A percentile compares a stretch with the other conserved stretches of the same genome.
Evolutionary conservation across 92 coral and sea anemone genomes (phyloP).

Genomic region (Porites cylindrica): DNA sequence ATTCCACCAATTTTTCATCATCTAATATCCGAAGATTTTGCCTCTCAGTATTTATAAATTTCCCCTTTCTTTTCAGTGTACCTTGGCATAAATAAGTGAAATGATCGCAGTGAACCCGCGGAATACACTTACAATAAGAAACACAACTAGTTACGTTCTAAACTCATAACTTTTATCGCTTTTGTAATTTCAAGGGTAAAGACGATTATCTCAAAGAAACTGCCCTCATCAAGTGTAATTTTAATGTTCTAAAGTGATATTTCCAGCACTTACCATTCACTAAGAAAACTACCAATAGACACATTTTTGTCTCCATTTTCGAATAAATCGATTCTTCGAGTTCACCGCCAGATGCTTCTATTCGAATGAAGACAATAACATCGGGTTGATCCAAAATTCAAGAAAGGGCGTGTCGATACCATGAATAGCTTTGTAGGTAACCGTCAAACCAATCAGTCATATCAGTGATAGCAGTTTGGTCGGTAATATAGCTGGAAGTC

Average conservation of each 20-base stretch:
- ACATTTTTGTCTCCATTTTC: background rate
- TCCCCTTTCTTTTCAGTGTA: too few species aligned
- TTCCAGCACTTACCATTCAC: conserved; percentile 19
- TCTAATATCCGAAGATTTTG: too few species aligned
- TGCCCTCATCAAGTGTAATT: background rate
- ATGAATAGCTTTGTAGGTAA: conserved; percentile 2
- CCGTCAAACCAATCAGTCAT: background rate
- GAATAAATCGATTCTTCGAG: background rate
- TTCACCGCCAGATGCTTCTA: background rate
- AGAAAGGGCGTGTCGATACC: background rate
- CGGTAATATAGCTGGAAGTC: too few species aligned
- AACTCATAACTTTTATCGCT: too few species aligned
- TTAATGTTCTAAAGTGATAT: background rate
- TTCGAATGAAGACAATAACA: background rate
- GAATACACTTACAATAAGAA: too few species aligned
- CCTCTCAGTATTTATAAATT: too few species aligned
- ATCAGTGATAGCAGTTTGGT: background rate
- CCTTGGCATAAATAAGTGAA: too few species aligned
- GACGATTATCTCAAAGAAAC: background rate
- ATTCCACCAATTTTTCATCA: too few species aligned
- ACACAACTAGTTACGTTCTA: too few species aligned
- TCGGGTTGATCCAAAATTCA: too few species aligned
- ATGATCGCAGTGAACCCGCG: too few species aligned
- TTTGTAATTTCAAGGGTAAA: too few species aligned
- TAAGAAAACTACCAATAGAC: background rate